Percentiles rank a stretch among this genome's conserved stretches.
phyloP scores from a whole-genome alignment of 2,113 vertebrate genomes.

The Syngnathus floridae region DNA sequence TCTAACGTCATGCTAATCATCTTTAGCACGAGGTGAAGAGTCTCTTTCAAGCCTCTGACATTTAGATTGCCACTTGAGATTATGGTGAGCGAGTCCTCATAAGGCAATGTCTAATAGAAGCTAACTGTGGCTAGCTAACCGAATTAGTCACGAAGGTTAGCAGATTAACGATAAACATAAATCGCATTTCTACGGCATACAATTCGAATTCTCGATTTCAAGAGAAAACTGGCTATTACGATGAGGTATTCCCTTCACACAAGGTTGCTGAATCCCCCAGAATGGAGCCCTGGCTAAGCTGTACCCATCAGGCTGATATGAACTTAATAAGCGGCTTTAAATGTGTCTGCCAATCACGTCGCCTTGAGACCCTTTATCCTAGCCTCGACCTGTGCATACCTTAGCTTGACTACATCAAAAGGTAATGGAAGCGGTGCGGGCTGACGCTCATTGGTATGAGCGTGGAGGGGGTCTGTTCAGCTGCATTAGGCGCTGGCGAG shows the following conservation, averaged over 20 bases:
- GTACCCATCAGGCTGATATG: slow-evolving; percentile 38
- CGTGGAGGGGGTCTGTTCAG: slow-evolving; percentile 42
- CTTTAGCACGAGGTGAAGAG: too few species aligned
- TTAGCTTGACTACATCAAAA: slow-evolving; percentile 43
- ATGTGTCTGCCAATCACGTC: slow-evolving; percentile 57
- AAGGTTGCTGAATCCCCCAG: slow-evolving; percentile 30
- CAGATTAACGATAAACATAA: not conserved
- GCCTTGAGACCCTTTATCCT: slow-evolving; percentile 50
- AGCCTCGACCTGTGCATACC: slow-evolving; percentile 39
- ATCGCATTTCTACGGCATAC: not conserved
- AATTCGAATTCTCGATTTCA: not conserved
- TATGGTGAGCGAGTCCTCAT: not conserved
- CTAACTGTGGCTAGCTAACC: not conserved
- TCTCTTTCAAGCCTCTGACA: too few species aligned
- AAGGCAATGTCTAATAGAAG: not conserved
- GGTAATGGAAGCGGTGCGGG: slow-evolving; percentile 28
- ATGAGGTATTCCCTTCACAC: slow-evolving; percentile 47
- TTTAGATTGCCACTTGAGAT: not conserved
- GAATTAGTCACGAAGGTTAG: not conserved
- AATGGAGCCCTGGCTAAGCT: slow-evolving; percentile 40
- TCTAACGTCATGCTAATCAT: too few species aligned
- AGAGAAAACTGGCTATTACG: slow-evolving; percentile 10
- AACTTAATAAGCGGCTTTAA: slow-evolving; percentile 58
- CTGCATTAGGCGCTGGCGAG: slow-evolving; percentile 51
- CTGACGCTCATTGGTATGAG: slow-evolving; percentile 60